phyloP scores from a whole-genome alignment of 2,113 vertebrate genomes.

The Ceyx margarethae region DNA sequence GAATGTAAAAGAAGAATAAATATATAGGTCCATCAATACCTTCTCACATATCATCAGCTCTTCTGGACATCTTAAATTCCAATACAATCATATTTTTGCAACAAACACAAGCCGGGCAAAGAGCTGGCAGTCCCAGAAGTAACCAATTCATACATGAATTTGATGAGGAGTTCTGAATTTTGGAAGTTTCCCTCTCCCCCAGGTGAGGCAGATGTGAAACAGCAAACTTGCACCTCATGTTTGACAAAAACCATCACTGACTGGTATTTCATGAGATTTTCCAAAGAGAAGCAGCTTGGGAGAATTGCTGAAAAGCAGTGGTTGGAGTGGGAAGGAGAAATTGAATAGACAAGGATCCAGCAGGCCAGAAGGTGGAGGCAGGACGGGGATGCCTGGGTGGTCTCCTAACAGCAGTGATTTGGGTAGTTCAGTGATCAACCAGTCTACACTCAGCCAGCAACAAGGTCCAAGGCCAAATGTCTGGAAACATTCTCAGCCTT shows the following conservation, averaged over 20 bases:
- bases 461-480: neutral
- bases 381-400: neutral
- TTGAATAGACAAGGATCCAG: neutral
- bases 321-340: neutral
- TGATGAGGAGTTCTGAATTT: neutral
- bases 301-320: neutral
- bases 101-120: neutral
- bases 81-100: neutral
- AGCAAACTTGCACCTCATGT: neutral
- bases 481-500: neutral
- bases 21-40: neutral
- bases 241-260: neutral
- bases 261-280: neutral
- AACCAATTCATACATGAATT: neutral
- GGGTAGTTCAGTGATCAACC: neutral
- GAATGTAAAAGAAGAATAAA: constrained; percentile 18
- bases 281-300: neutral
- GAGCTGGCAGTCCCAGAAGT: neutral
- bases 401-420: neutral
- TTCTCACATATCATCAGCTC: neutral
- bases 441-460: neutral
- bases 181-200: neutral
- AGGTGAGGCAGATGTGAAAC: neutral
- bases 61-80: neutral
- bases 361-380: neutral